phyloP scores from a whole-genome alignment of 2,797 vertebrate species.

The Capromys pilorides region DNA sequence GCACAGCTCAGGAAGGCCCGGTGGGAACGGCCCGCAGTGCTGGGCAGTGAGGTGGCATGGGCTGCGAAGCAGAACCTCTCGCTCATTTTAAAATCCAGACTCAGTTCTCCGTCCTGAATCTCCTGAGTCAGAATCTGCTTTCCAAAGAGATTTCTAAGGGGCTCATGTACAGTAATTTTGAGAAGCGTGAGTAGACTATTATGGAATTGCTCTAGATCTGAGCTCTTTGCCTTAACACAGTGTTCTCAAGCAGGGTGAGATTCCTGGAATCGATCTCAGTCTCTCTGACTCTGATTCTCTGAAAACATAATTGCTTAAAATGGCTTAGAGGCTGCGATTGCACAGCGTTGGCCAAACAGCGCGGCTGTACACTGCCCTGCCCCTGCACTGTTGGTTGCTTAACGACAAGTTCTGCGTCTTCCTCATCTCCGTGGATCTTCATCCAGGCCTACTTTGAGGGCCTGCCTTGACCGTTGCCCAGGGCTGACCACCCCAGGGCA shows the following conservation, averaged over 20 bases:
- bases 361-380: not conserved
- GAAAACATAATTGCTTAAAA: not conserved
- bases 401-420: not conserved
- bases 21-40: not conserved
- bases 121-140: constrained; percentile 3
- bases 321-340: not conserved
- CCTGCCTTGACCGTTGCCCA: not conserved
- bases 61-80: not conserved
- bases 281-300: not conserved
- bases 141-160: not conserved
- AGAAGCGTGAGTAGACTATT: not conserved
- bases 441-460: not conserved
- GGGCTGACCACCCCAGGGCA: not conserved
- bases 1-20: not conserved
- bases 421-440: not conserved
- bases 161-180: not conserved
- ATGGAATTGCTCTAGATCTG: not conserved
- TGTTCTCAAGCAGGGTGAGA: not conserved
- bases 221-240: not conserved
- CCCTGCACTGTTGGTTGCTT: not conserved
- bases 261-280: not conserved
- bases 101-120: not conserved
- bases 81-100: not conserved
- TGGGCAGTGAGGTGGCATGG: not conserved
- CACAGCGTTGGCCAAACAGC: not conserved